Percentiles rank a stretch among this genome's conserved stretches.
phyloP scores from a whole-genome alignment of 1,140 invertebrate genomes.

The Lysiphlebus fabarum region DNA sequence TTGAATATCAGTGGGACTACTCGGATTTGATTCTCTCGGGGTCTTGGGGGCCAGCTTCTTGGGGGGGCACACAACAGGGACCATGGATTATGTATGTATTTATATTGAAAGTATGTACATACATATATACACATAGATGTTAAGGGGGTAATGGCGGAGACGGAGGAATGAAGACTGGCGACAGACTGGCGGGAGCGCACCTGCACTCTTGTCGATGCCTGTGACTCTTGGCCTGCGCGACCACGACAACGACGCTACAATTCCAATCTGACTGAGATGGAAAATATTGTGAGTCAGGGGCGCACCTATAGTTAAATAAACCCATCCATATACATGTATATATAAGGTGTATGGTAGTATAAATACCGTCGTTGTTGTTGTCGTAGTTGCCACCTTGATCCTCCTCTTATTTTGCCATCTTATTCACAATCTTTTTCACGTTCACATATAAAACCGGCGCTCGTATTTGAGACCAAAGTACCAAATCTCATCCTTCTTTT shows the following conservation, averaged over 20 bases:
- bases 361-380: neutral
- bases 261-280: conserved; percentile 12
- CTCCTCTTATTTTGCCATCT: no score
- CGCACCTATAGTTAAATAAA: conserved; percentile 23
- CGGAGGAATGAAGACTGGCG: conserved; percentile 37
- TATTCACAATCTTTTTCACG: neutral
- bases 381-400: no score
- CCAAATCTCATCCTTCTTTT: neutral
- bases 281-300: conserved; percentile 22
- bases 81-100: neutral
- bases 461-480: neutral
- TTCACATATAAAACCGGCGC: neutral
- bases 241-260: conserved; percentile 27
- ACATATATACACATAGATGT: neutral
- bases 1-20: neutral
- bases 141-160: conserved; percentile 20
- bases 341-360: neutral
- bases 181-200: conserved; percentile 55
- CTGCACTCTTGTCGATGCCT: conserved; percentile 39
- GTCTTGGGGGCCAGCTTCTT: conserved; percentile 27
- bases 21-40: conserved; percentile 14
- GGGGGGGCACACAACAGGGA: conserved; percentile 22
- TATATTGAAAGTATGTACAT: neutral
- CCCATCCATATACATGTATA: neutral
- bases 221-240: conserved; percentile 20